Conservation (phyloP, 1,140 invertebrate species). For the Drosophila rhopaloa region DNA sequence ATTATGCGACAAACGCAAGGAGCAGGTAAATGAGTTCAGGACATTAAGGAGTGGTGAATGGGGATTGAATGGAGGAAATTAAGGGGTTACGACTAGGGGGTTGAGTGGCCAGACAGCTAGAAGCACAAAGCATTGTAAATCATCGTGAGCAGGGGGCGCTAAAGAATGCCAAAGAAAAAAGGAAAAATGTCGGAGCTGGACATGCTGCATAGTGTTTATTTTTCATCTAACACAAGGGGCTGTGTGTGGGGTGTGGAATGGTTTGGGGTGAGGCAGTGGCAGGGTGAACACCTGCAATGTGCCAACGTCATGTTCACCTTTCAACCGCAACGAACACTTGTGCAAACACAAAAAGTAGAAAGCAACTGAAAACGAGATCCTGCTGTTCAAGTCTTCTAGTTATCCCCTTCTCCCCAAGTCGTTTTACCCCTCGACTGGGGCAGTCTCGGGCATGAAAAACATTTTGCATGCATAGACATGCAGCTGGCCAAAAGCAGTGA, state of each 20-base stretch:
- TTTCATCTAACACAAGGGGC: slow-evolving; percentile 70
- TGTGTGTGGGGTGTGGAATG: slow-evolving; percentile 2
- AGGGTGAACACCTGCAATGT: slow-evolving; percentile 37
- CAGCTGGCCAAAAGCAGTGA: slow-evolving; percentile 29
- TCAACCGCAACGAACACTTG: slow-evolving; percentile 79
- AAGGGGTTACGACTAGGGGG: slow-evolving; percentile 1
- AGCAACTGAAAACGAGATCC: slow-evolving; percentile 34
- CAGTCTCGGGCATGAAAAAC: slow-evolving; percentile 60
- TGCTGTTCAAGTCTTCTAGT: slow-evolving; percentile 8
- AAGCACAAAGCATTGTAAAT: slow-evolving; percentile 65
- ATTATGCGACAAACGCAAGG: slow-evolving; percentile 73
- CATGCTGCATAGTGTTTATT: slow-evolving; percentile 73
- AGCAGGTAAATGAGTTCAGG: slow-evolving; percentile 61
- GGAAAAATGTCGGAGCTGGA: slow-evolving; percentile 32
- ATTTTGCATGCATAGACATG: slow-evolving; percentile 75
- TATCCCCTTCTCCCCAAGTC: not conserved
- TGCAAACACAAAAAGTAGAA: slow-evolving; percentile 66
- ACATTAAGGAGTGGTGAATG: not conserved
- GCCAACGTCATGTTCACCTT: slow-evolving; percentile 70
- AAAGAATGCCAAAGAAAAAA: slow-evolving; percentile 34
- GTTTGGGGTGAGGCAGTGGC: not conserved
- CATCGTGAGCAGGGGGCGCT: slow-evolving; percentile 60
- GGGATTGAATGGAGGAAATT: not conserved
- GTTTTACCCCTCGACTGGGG: not conserved
- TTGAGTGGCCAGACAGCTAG: slow-evolving; percentile 29